Base-by-base conservation (phyloP, 2,888 invertebrate genomes). In the Plagodis dolabraria region DNA sequence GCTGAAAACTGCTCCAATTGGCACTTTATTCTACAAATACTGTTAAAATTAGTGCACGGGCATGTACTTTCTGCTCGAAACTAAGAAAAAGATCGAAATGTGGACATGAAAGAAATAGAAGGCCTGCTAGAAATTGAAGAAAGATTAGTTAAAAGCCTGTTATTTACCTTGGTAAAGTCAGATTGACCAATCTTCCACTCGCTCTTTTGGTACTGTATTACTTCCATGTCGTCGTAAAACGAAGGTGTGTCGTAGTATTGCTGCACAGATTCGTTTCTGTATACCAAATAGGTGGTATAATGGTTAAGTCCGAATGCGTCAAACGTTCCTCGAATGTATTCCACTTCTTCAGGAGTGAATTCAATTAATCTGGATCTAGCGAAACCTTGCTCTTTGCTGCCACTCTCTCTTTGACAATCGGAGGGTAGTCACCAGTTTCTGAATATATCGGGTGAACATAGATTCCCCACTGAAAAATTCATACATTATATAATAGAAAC, bases 361-460 rank as follows among this genome's bases (percentile, higher is more conserved):
- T 74, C 74, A 2, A 90, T 89, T 33, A 94, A 72, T 38, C 93
- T 76, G 0, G 93, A 90, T 54, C 80, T 67, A 0, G 74, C 65
- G 62, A 81, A 88, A 0, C 92, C 92, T 77, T 94, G 92, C 7
- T 69, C 70, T 45, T 77, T 78, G 69, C 82, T 6, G 80, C 89
- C 7, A 95, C 87, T 40, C 85, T 85, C 53, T 92, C 85, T 65
- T 93, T 94, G 91, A 95, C 93, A 0, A 93, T 74, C 63, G 89
- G 81, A 0, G 95, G 95, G 77, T 94, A 95, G 73, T 94, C 94
- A 5, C 95, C 95, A 0, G 82, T 79, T 61, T 85, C 82, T 0
- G 93, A 89, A 72, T 93, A 94, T 52, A 95, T 93, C 0, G 95
- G 94, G 84, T 95, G 90, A 0, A 88, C 86, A 67, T 94, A 94